Evolutionary conservation across 2,113 vertebrate species (phyloP), one percentile per base, ranked within the genome.

Genomic region (Poicephalus gulielmi): DNA sequence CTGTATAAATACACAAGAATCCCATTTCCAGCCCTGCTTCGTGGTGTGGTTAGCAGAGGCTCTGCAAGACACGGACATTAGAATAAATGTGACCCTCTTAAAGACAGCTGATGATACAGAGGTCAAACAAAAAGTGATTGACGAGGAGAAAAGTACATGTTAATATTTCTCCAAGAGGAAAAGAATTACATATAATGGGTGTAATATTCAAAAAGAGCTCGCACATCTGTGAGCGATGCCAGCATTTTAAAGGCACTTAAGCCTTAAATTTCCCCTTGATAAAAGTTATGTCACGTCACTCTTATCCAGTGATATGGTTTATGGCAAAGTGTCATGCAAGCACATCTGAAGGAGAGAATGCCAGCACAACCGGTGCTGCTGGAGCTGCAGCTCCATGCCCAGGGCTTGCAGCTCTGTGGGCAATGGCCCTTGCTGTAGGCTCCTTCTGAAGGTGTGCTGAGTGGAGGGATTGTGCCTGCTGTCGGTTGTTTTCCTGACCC

Each of bases 161-260:
- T 95, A 95, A 96, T 97, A 75, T 95, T 97, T 85, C 94, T 95
- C 78, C 63, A 37, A 41, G 91, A 92, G 84, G 81, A 71, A 71
- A 79, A 68, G 91, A 95, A 97, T 96, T 96, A 49, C 93, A 90
- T 13, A 73, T 94, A 95, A 97, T 97, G 92, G 94, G 75, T 93
- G 95, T 88, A 93, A 93, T 93, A 90, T 77, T 91, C 85, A 52
- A 89, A 57, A 95, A 67, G 92, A 81, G 93, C 44, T 73, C 64
- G 74, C 75, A 3, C 71, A 18, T 53, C 43, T 57, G 91, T 94
- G 93, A 96, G 86, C 37, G 90, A 90, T 93, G 91, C 95, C 93
- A 80, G 96, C 95, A 7, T 90, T 97, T 97, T 90, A 83, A 78
- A 95, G 94, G 95, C 97, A 97, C 95, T 97, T 96, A 97, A 96